Evolutionary conservation across 2,888 invertebrate genomes (phyloP).

Genomic region (Drosophila fungiperda): DNA sequence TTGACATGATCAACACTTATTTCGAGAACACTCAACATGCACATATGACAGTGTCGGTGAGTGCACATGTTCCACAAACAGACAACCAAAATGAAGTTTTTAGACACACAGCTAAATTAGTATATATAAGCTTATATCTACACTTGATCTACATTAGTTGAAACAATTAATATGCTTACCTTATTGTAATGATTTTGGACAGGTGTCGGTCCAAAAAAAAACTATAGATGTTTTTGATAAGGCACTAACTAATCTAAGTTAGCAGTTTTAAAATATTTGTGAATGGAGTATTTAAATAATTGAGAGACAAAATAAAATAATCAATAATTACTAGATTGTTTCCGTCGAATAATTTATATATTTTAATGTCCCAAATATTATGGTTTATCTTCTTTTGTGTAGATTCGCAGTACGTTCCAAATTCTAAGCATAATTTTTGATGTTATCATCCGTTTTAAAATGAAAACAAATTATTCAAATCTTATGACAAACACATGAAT

Average conservation of each 20-base stretch:
- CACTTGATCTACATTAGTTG: conserved; percentile 16
- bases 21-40: background rate
- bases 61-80: background rate
- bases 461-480: background rate
- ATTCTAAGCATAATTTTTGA: background rate
- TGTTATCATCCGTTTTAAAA: background rate
- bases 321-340: background rate
- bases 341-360: background rate
- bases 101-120: no score
- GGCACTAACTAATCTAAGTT: background rate
- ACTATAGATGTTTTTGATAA: background rate
- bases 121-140: no score
- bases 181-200: background rate
- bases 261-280: background rate
- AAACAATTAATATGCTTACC: conserved; percentile 25
- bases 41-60: background rate
- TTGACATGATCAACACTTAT: background rate
- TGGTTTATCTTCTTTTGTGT: background rate
- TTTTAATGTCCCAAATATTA: background rate
- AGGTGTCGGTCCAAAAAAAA: background rate
- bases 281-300: background rate
- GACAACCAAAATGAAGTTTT: no score
- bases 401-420: background rate
- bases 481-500: conserved; percentile 24
- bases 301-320: background rate